Evolutionary conservation across 2,888 invertebrate genomes (phyloP).

Genomic region (Sceliomorpha sp.): DNA sequence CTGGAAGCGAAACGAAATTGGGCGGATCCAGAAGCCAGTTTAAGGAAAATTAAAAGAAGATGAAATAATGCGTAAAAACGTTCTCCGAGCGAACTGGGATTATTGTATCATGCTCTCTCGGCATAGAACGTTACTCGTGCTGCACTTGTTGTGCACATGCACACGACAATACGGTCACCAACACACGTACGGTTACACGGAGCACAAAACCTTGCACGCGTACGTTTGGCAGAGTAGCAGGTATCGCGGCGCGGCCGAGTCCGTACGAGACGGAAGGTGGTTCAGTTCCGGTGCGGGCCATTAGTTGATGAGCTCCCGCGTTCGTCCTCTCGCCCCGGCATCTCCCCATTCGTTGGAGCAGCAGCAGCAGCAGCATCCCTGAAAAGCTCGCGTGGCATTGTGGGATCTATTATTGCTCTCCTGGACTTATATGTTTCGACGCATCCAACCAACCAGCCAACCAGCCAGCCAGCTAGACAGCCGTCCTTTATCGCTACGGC

Average conservation of each 20-base stretch:
- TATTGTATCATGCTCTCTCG: too few relatives aligned
- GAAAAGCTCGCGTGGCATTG: slow-evolving; percentile 76
- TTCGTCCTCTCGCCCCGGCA: slow-evolving; percentile 64
- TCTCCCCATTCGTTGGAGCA: slow-evolving; percentile 26
- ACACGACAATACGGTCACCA: too few relatives aligned
- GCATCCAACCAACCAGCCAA: too few relatives aligned
- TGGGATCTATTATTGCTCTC: slow-evolving; percentile 77
- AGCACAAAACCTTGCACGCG: too few relatives aligned
- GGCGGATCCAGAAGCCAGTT: too few relatives aligned
- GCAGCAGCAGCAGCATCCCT: slow-evolving; percentile 56
- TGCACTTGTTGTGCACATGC: neutral
- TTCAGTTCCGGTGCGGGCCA: slow-evolving; percentile 79
- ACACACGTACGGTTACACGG: too few relatives aligned
- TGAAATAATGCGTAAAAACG: too few relatives aligned
- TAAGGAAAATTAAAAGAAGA: too few relatives aligned
- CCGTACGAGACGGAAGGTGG: slow-evolving; percentile 63
- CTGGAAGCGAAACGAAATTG: too few relatives aligned
- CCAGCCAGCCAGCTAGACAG: too few relatives aligned
- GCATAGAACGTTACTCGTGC: too few relatives aligned
- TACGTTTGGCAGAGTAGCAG: slow-evolving; percentile 51
- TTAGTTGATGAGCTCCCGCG: slow-evolving; percentile 80
- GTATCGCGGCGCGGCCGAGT: slow-evolving; percentile 53
- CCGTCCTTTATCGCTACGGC: slow-evolving; percentile 52
- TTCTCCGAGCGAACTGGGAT: too few relatives aligned
- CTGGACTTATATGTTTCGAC: slow-evolving; percentile 74